These are phyloP conservation scores for Heliocidaris tuberculata DNA, from an alignment of 35 echinoderm and acorn worm genomes.

Conservation along the genomic window DNA sequence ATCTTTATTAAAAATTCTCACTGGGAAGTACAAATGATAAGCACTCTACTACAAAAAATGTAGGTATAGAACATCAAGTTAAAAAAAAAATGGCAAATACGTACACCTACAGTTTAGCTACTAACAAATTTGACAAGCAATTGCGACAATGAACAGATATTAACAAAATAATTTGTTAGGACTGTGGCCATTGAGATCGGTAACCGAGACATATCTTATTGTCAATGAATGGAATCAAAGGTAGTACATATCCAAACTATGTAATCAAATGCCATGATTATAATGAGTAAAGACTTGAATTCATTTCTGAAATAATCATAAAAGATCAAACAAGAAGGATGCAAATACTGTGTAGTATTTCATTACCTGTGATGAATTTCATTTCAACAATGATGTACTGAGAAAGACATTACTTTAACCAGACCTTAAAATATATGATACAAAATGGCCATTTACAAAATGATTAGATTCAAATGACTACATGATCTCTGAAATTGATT, in stretches of 20 bases:
- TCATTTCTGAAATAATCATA: neutral
- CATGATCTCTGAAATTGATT: neutral
- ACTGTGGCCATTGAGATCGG: slow-evolving; percentile 4
- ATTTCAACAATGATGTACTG: neutral
- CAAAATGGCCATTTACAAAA: neutral
- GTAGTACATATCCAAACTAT: slow-evolving; percentile 12
- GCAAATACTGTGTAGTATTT: neutral
- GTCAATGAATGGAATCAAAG: neutral
- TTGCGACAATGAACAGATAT: slow-evolving; percentile 55
- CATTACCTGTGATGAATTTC: neutral
- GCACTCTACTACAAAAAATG: slow-evolving; percentile 53
- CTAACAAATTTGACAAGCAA: slow-evolving; percentile 51
- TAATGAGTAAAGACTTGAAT: neutral
- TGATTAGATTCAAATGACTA: neutral
- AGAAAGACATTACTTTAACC: neutral
- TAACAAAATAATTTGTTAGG: slow-evolving; percentile 12
- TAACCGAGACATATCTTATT: neutral
- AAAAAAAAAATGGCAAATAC: slow-evolving; percentile 47
- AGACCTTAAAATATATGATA: slow-evolving; percentile 18
- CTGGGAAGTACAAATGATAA: slow-evolving; percentile 55
- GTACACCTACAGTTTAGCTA: slow-evolving; percentile 50
- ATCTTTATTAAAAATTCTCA: slow-evolving; percentile 56
- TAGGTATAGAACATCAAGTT: slow-evolving; percentile 52
- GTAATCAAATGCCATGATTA: neutral
- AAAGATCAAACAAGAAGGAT: neutral